Conservation (phyloP, 2,113 vertebrate species). For the Carettochelys insculpta region DNA sequence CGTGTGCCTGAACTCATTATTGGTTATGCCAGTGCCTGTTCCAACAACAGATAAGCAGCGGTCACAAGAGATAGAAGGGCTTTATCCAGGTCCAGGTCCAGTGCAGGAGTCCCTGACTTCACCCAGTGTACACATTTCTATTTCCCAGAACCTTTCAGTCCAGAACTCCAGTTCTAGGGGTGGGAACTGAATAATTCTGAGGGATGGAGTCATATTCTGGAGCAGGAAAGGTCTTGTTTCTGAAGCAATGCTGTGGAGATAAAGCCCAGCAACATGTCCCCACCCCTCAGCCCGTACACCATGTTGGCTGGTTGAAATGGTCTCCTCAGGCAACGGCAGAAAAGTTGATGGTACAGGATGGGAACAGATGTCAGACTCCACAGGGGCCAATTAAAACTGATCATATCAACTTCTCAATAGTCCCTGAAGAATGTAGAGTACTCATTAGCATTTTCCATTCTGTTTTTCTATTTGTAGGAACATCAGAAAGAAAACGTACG, state of each 20-base stretch:
- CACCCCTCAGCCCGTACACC: neutral
- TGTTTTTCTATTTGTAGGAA: neutral
- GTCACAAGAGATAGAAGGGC: neutral
- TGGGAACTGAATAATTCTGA: neutral
- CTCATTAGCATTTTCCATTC: accelerated
- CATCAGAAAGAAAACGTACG: neutral
- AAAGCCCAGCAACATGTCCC: neutral
- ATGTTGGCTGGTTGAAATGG: neutral
- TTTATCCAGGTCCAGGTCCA: neutral
- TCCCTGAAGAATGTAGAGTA: neutral
- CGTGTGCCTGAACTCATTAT: neutral
- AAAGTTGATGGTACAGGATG: neutral
- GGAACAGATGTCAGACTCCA: neutral
- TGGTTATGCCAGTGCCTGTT: neutral
- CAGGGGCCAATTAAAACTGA: neutral
- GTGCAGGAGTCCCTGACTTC: neutral
- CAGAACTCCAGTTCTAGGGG: neutral
- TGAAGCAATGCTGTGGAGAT: neutral
- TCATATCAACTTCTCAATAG: accelerated
- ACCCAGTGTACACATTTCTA: neutral
- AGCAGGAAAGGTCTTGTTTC: neutral
- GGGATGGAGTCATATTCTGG: neutral
- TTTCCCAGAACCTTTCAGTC: neutral
- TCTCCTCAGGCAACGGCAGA: neutral
- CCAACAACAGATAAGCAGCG: neutral